These are phyloP conservation scores for Cephus pulcher DNA, from an alignment of 2,888 invertebrate species.

Conservation along the genomic window DNA sequence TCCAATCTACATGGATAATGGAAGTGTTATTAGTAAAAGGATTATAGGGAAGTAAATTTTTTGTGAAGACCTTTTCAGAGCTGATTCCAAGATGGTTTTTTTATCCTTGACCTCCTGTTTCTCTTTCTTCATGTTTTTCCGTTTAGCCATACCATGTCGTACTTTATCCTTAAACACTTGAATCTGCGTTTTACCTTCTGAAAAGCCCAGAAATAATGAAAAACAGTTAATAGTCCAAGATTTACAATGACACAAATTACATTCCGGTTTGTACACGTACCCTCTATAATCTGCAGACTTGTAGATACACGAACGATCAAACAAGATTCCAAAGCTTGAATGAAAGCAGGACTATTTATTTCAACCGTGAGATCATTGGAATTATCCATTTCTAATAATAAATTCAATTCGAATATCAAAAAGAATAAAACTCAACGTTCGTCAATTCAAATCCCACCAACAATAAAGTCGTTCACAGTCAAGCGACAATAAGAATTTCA, in stretches of 20 bases:
- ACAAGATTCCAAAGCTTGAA: neutral
- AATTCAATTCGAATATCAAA: neutral
- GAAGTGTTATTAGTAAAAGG: neutral
- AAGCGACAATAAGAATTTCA: neutral
- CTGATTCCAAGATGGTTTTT: constrained; percentile 8
- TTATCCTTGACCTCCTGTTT: constrained; percentile 17
- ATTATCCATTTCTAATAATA: neutral
- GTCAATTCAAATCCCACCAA: too few species aligned
- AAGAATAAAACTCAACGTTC: neutral
- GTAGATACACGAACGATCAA: neutral
- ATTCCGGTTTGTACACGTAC: neutral
- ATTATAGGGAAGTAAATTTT: neutral
- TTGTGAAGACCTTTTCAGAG: constrained; percentile 17
- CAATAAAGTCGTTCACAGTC: neutral
- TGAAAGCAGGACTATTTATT: neutral
- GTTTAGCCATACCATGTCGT: constrained; percentile 14
- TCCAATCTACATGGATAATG: neutral
- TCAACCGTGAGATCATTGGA: neutral
- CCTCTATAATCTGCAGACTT: neutral
- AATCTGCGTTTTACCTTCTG: constrained; percentile 19
- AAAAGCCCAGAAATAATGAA: neutral
- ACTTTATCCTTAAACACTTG: constrained; percentile 14
- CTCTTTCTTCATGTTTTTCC: constrained; percentile 22
- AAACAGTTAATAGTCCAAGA: neutral
- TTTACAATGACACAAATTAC: neutral